Base-by-base conservation (phyloP, 64 coral and sea anemone genomes). In the Pocillopora verrucosa region DNA sequence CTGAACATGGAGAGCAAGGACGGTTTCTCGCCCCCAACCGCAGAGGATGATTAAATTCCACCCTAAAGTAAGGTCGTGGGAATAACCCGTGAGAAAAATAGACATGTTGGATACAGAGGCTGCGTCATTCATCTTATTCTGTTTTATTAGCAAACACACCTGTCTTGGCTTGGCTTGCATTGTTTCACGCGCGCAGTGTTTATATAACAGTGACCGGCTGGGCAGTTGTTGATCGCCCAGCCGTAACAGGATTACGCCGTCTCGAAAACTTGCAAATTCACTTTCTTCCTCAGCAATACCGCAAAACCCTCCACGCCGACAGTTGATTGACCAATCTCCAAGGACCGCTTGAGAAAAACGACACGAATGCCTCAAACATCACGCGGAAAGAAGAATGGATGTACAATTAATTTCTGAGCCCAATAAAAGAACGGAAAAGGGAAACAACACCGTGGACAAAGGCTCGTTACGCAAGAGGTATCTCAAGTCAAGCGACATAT, bases 231-330 rank as follows among this genome's bases (percentile, higher is more conserved):
- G 82, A 72, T 70, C 82, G 68, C 36, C 45, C 64, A 20, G 25
- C 63, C 82, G 45, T 51, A 56, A 45, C 64, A n/a, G 65, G 82
- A 85, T 72, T 72, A 68, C 61, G 64, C 56, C 72, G 82, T 85
- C 82, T 72, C 82, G 82, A 85, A 72, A 85, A 85, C 65, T 85
- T 85, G 82, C 82, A 85, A 85, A 85, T 85, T 85, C 79, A 60
- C 79, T 63, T 63, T 70, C 25, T 72, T 38, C 30, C 22, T 72
- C 82, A 10, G 38, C 65, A 70, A 70, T 24, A 38, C 17, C 17
- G 38, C 36, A 57, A 57, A 36, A 65, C 38, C 65, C 16, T 63
- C 38, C 38, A 38, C 13, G 38, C 45, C 22, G 63, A 57, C 82
- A 72, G 25, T 85, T 12, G 30, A 69, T 70, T 72, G 37, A 11